These are phyloP conservation scores for Drosophila dives DNA, from an alignment of 2,888 invertebrate genomes.

Conservation along the genomic window DNA sequence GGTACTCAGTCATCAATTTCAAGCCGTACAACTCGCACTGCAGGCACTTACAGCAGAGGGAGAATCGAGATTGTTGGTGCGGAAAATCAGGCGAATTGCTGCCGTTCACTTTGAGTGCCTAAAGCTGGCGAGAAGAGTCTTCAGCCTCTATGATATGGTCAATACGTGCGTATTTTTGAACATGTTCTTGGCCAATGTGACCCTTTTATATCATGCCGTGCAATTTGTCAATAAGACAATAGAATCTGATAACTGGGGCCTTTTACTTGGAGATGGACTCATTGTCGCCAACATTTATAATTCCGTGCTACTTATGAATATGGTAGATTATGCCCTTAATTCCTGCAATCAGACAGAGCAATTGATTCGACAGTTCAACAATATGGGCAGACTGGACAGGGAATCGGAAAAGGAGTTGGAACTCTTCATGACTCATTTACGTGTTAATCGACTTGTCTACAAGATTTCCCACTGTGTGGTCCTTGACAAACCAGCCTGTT, in stretches of 20 bases:
- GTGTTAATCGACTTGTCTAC: constrained; percentile 46
- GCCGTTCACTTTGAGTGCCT: constrained; percentile 49
- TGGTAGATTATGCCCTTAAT: constrained; percentile 46
- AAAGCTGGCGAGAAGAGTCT: constrained; percentile 34
- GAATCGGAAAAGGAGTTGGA: constrained; percentile 53
- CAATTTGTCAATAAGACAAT: constrained; percentile 47
- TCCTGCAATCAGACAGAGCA: constrained; percentile 56
- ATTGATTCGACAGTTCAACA: constrained; percentile 50
- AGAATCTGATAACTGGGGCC: constrained; percentile 11
- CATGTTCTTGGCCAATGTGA: constrained; percentile 52
- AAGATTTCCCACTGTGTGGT: constrained; percentile 43
- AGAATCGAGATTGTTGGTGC: neutral
- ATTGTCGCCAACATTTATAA: constrained; percentile 24
- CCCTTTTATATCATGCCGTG: constrained; percentile 63
- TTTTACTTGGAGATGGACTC: constrained; percentile 38
- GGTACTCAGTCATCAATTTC: constrained; percentile 62
- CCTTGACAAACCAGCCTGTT: constrained; percentile 50
- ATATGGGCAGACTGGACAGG: constrained; percentile 15
- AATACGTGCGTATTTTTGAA: constrained; percentile 39
- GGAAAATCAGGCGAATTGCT: constrained; percentile 18
- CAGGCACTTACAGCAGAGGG: constrained; percentile 3
- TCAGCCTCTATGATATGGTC: constrained; percentile 39
- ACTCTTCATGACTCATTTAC: constrained; percentile 29
- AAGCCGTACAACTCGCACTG: constrained; percentile 49
- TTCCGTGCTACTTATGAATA: constrained; percentile 39